Conservation (phyloP, 1,140 invertebrate species). For the Calephelis virginiensis region DNA sequence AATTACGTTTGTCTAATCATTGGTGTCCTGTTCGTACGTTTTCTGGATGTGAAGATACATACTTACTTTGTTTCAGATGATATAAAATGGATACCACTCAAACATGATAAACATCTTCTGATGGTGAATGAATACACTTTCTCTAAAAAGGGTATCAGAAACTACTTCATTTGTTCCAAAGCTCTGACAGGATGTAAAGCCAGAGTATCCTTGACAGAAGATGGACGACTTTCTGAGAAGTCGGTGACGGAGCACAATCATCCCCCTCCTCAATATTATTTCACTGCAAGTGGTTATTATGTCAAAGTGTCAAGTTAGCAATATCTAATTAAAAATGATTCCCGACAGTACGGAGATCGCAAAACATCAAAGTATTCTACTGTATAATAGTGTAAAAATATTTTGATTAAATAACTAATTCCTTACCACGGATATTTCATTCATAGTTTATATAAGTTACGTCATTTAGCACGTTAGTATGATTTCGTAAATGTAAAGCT, state of each 20-base stretch:
- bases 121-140: background rate
- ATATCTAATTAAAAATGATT: too few relatives aligned
- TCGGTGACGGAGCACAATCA: conserved; percentile 13
- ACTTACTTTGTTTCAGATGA: background rate
- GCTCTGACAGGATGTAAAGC: conserved; percentile 22
- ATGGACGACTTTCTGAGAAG: background rate
- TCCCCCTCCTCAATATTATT: conserved; percentile 18
- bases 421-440: too few relatives aligned
- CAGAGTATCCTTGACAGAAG: conserved; percentile 1
- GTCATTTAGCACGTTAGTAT: too few relatives aligned
- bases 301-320: background rate
- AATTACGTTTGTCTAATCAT: too few relatives aligned
- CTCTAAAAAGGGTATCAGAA: conserved; percentile 1
- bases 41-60: too few relatives aligned
- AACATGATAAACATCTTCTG: background rate
- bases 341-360: too few relatives aligned
- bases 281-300: conserved; percentile 4
- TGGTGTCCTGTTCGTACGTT: too few relatives aligned
- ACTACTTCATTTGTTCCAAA: conserved; percentile 20
- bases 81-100: conserved; percentile 6
- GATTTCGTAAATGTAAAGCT: too few relatives aligned
- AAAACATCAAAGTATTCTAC: too few relatives aligned
- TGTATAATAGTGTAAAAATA: too few relatives aligned
- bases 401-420: too few relatives aligned
- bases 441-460: too few relatives aligned